Evolutionary conservation across 2,113 vertebrate genomes (phyloP).

Genomic region (Myrmecophaga tridactyla): DNA sequence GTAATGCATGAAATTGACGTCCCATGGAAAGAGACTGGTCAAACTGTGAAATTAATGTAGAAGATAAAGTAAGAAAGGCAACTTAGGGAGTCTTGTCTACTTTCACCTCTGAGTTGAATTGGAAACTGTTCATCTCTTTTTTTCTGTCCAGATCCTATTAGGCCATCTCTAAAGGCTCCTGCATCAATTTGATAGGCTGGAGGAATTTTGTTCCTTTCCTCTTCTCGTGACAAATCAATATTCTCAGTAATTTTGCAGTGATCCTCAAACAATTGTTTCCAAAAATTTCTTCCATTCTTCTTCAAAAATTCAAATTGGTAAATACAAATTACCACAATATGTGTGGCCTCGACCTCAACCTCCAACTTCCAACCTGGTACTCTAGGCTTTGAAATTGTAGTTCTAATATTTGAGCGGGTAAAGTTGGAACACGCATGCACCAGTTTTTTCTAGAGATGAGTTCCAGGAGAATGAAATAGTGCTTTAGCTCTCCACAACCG

Average conservation of each 20-base stretch:
- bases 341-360: not conserved
- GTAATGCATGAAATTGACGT: not conserved
- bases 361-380: not conserved
- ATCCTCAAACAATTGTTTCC: not conserved
- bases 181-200: not conserved
- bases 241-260: not conserved
- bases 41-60: not conserved
- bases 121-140: not conserved
- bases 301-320: not conserved
- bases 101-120: not conserved
- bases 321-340: not conserved
- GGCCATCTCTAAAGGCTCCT: not conserved
- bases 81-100: not conserved
- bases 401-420: not conserved
- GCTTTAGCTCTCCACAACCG: not conserved
- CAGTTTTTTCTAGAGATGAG: not conserved
- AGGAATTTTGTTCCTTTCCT: not conserved
- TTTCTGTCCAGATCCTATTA: not conserved
- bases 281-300: not conserved
- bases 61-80: not conserved
- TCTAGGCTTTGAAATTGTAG: not conserved
- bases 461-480: not conserved
- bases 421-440: not conserved
- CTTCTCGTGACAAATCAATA: not conserved
- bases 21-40: not conserved